Evolutionary conservation across 2,888 invertebrate genomes (phyloP).

Genomic region (Apotomis turbidana): DNA sequence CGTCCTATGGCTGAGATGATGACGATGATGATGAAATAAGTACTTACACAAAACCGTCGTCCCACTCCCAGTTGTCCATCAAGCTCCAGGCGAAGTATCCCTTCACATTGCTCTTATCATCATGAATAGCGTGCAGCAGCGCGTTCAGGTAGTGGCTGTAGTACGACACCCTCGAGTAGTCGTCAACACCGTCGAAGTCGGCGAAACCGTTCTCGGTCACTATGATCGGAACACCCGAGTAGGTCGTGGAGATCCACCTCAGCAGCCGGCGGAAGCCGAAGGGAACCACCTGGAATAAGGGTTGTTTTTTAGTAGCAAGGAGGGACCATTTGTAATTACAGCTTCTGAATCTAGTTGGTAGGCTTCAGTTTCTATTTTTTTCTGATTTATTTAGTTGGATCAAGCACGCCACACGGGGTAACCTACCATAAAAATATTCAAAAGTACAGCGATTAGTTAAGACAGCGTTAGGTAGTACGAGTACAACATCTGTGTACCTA

Average conservation of each 20-base stretch:
- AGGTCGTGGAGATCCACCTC: conserved; percentile 80
- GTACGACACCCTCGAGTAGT: conserved; percentile 83
- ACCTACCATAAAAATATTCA: too few relatives aligned
- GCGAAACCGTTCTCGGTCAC: conserved; percentile 84
- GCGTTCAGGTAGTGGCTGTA: conserved; percentile 81
- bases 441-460: too few relatives aligned
- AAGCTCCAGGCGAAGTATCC: conserved; percentile 93
- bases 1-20: too few relatives aligned
- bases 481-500: too few relatives aligned
- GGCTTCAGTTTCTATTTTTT: too few relatives aligned
- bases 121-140: conserved; percentile 77
- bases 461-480: too few relatives aligned
- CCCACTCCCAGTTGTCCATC: conserved; percentile 94
- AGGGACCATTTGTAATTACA: too few relatives aligned
- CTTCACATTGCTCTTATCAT: conserved; percentile 85
- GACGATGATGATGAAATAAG: too few relatives aligned
- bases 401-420: too few relatives aligned
- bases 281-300: conserved; percentile 77
- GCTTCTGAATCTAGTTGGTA: too few relatives aligned
- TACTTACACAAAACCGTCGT: conserved; percentile 88
- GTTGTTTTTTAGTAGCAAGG: not conserved
- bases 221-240: conserved; percentile 79
- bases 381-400: too few relatives aligned
- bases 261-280: conserved; percentile 83
- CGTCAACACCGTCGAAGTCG: conserved; percentile 79